Base-by-base conservation (phyloP, 2,113 vertebrate species). In the Hippocampus guttulatus region DNA sequence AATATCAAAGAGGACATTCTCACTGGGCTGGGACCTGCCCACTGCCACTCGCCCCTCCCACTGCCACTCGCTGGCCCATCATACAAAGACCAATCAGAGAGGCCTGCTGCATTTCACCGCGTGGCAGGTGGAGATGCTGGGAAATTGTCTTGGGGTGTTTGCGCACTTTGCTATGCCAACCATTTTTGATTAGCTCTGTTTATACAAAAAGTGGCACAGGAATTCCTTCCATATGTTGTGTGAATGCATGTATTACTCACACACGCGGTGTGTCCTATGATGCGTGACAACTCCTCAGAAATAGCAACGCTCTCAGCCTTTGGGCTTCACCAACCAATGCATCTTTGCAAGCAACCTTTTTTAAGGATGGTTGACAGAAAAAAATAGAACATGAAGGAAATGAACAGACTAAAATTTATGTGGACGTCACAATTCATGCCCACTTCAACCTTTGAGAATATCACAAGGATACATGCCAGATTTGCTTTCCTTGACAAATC, bases 1-100 rank as follows among this genome's bases (percentile, higher is more conserved):
- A 90, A 91, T 90, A 91, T 89, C 80, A 75, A 69, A 75, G 82
- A 77, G 82, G 84, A 77, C 83, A 69, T 87, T 88, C 80, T 87
- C 74, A 76, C 81, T 81, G 3, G 81, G 84, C 79, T 73, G 23
- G 43, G 72, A 70, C 51, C 21, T 40, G 64, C 62, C 64, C 43
- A 52, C 75, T 14, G 67, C 73, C 67, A 80, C 80, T 58, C 57
- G 33, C 5, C 51, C 21, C 45, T 69, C 65, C 64, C 43, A 52
- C 75, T 14, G 67, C 73, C 67, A 70, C 79, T 83, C 77, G 83
- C 80, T 84, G 77, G 70, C 52, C 73, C 33, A 73, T 87, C 85
- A 77, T 91, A 89, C 89, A 91, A 89, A 80, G 82, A 81, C 81
- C 87, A 85, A 88, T 87, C 79, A 62, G 67, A 77, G 78, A 76